A percentile compares a stretch with the other conserved stretches of the same genome.
Evolutionary conservation across 2,113 vertebrate species (phyloP).

Genomic region (Oxyruncus cristatus): DNA sequence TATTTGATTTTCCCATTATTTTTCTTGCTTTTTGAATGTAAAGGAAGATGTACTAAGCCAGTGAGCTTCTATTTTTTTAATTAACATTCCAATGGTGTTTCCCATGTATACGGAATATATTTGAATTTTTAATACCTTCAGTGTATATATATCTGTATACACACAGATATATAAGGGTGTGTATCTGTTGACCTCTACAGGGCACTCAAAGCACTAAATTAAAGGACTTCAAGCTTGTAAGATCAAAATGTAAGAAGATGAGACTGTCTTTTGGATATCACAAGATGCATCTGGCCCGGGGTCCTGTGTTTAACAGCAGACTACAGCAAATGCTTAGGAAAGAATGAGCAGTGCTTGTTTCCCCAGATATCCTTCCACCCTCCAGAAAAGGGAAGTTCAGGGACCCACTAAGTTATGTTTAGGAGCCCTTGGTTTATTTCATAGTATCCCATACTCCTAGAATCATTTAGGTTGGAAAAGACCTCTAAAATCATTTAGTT

Average conservation of each 20-base stretch:
- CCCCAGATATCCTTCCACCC: background rate
- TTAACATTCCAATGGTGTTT: background rate
- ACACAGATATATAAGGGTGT: fast-evolving
- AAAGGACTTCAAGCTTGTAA: background rate
- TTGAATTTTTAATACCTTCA: background rate
- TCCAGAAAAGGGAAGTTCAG: background rate
- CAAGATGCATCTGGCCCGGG: background rate
- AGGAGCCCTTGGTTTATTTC: background rate
- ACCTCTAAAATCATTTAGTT: background rate
- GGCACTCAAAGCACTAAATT: background rate
- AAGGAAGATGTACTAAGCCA: background rate
- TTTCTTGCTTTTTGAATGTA: background rate
- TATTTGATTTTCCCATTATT: background rate
- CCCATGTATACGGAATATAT: background rate
- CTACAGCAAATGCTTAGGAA: background rate
- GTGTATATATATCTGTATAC: fast-evolving
- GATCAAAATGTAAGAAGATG: background rate
- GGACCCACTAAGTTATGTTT: fast-evolving
- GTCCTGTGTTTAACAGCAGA: background rate
- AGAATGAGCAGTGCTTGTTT: background rate
- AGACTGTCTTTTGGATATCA: background rate
- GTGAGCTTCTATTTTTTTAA: background rate
- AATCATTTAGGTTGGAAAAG: background rate
- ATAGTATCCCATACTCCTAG: background rate
- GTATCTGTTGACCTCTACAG: background rate